Conservation (phyloP, 2,113 vertebrate genomes). For the Sitta europaea region DNA sequence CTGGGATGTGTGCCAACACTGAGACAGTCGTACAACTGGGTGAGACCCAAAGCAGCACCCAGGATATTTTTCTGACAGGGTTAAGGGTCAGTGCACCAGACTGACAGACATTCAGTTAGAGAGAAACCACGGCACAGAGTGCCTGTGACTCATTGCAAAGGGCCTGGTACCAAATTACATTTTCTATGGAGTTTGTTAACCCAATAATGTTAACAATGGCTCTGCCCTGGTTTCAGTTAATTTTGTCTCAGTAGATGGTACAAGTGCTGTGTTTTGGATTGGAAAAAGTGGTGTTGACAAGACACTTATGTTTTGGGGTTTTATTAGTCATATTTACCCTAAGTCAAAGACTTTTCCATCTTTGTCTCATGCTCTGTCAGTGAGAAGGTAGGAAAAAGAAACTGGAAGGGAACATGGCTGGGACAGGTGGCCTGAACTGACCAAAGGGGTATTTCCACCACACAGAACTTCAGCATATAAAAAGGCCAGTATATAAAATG, state of each 20-base stretch:
- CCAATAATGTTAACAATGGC: not conserved
- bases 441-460: not conserved
- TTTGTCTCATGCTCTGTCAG: not conserved
- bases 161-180: not conserved
- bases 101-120: rapidly evolving
- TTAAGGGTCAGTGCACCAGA: not conserved
- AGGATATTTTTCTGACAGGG: not conserved
- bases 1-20: not conserved
- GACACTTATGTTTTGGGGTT: not conserved
- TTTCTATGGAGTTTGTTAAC: not conserved
- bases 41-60: not conserved
- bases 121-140: not conserved
- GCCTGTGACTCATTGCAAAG: not conserved
- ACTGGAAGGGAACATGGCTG: not conserved
- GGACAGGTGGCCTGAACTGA: not conserved
- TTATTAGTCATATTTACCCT: not conserved
- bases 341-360: not conserved
- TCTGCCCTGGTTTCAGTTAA: not conserved
- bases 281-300: not conserved
- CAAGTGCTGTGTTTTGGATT: not conserved
- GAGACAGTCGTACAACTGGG: not conserved
- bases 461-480: not conserved
- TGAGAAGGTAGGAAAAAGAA: not conserved
- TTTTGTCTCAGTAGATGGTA: not conserved
- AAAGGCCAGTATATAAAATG: not conserved